phyloP scores from a whole-genome alignment of 2,113 vertebrate species.

The Eurypyga helias region DNA sequence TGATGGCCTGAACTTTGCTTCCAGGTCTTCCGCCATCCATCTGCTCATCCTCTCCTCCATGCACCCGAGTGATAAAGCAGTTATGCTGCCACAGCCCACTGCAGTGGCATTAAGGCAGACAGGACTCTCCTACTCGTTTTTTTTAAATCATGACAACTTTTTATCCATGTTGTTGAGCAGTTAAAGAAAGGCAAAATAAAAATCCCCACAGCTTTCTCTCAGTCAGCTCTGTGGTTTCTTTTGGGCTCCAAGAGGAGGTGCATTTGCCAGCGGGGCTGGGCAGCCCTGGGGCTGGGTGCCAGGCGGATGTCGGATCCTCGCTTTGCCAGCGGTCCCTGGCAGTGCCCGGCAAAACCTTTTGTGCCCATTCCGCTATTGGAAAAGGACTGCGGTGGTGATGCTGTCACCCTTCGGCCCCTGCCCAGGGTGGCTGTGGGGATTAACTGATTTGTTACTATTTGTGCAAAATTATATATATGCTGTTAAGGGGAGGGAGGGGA shows the following conservation, averaged over 20 bases:
- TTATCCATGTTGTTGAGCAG: not conserved
- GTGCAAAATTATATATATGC: not conserved
- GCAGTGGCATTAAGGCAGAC: accelerated
- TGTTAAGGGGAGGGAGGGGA: not conserved
- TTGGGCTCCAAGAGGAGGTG: not conserved
- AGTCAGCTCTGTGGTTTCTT: not conserved
- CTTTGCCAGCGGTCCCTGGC: constrained; percentile 1
- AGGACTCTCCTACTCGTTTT: not conserved
- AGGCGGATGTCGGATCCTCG: constrained; percentile 23
- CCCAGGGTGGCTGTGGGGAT: not conserved
- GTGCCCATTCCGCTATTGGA: not conserved
- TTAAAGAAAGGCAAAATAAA: not conserved
- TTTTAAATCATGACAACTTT: not conserved
- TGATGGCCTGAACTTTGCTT: not conserved
- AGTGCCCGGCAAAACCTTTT: constrained; percentile 10
- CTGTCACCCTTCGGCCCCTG: not conserved
- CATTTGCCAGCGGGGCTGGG: not conserved
- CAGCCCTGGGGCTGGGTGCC: not conserved
- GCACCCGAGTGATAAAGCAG: accelerated
- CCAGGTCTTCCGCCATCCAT: not conserved
- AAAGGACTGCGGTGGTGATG: not conserved
- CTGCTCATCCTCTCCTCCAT: not conserved
- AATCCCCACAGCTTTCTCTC: not conserved
- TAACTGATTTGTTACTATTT: not conserved
- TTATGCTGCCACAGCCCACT: accelerated